These are phyloP conservation scores for Protobothrops flavoviridis DNA, from an alignment of 2,113 vertebrate genomes.

Conservation along the genomic window DNA sequence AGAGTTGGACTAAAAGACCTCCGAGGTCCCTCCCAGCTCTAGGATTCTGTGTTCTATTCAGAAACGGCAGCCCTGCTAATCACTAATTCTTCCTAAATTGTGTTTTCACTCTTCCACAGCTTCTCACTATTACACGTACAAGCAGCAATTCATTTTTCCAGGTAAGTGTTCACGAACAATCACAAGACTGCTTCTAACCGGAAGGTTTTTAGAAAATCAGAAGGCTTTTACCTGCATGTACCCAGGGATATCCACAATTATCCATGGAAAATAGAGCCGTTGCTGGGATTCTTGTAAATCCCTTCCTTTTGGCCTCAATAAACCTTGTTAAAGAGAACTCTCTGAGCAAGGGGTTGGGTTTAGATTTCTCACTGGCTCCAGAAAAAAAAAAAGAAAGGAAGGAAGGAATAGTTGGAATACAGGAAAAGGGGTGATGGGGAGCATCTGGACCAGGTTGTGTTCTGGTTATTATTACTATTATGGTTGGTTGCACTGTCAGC, in stretches of 20 bases:
- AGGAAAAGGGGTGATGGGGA: background rate
- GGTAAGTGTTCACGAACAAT: constrained; percentile 70
- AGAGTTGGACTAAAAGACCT: background rate
- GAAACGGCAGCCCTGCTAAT: background rate
- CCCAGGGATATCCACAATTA: background rate
- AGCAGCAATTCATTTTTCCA: constrained; percentile 99
- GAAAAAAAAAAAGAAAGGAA: background rate
- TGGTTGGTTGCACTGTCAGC: background rate
- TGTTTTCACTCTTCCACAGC: constrained; percentile 76
- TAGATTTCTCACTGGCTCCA: background rate
- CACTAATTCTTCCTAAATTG: background rate
- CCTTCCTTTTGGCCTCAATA: background rate
- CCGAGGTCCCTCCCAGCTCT: background rate
- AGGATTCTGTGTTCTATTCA: background rate
- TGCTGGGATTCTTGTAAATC: background rate
- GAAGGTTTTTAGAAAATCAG: background rate
- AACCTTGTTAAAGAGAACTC: background rate
- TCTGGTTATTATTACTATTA: background rate
- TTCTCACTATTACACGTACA: constrained; percentile 98
- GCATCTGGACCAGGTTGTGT: background rate
- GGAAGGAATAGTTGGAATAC: background rate
- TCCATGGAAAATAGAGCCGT: background rate
- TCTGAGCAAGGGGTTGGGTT: background rate
- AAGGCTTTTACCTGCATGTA: background rate
- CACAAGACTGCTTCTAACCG: background rate